These are phyloP conservation scores for Dufourea novaeangliae DNA, from an alignment of 1,140 invertebrate genomes.

Conservation along the genomic window DNA sequence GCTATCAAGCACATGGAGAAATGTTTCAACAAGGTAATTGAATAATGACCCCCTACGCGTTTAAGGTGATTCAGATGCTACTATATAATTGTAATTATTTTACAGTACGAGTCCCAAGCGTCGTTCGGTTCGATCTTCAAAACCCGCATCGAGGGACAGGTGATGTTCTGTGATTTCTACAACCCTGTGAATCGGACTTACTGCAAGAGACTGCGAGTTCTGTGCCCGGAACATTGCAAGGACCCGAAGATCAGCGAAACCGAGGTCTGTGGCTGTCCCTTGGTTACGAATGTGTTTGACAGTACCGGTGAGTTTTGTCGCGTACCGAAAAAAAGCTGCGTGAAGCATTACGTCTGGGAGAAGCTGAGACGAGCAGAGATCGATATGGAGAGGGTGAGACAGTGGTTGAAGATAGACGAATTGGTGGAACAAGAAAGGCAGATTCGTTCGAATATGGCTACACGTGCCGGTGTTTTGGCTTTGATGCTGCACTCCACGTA, in stretches of 20 bases:
- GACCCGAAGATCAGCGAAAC: conserved; percentile 93
- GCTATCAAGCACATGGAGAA: conserved; percentile 97
- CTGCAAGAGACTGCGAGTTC: conserved; percentile 96
- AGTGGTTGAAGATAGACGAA: conserved; percentile 97
- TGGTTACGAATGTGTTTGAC: conserved; percentile 92
- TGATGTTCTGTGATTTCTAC: conserved; percentile 99
- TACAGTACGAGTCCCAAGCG: conserved; percentile 96
- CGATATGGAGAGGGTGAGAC: conserved; percentile 88
- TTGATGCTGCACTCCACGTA: conserved; percentile 97
- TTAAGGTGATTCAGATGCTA: not conserved
- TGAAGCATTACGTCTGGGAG: conserved; percentile 97
- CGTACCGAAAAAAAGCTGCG: conserved; percentile 94
- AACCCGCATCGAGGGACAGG: conserved; percentile 95
- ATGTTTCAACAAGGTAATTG: conserved; percentile 92
- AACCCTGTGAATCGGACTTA: conserved; percentile 95
- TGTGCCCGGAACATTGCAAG: conserved; percentile 99
- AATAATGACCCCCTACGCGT: not conserved
- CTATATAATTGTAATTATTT: conserved; percentile 48
- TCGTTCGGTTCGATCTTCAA: conserved; percentile 97
- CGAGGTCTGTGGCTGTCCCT: conserved; percentile 95
- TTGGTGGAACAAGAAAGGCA: conserved; percentile 96
- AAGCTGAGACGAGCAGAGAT: conserved; percentile 95
- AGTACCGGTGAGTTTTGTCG: conserved; percentile 92
- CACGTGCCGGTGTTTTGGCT: conserved; percentile 93
- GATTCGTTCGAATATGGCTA: conserved; percentile 93